These are phyloP conservation scores for Blastomussa wellsi DNA, from an alignment of 92 coral and sea anemone species.

Conservation along the genomic window DNA sequence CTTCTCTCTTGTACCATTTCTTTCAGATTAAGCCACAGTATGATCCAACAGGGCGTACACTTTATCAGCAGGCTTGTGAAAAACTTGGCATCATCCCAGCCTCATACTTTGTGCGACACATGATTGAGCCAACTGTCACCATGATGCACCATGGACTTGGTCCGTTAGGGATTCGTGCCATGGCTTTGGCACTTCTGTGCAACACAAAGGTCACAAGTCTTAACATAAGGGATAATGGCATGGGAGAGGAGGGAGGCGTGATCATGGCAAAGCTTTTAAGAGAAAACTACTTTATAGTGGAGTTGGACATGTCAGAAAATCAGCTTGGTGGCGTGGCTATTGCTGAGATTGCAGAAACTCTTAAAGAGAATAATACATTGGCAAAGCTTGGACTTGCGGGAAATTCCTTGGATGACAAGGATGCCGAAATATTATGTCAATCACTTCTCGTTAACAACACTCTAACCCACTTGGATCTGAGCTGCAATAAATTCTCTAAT, in stretches of 20 bases:
- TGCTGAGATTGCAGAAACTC: constrained; percentile 72
- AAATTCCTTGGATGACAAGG: constrained; percentile 71
- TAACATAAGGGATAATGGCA: constrained; percentile 87
- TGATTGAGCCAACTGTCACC: constrained; percentile 77
- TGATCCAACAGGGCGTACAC: constrained; percentile 79
- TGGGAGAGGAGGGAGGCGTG: constrained; percentile 85
- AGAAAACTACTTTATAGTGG: constrained; percentile 85
- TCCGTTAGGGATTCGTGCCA: constrained; percentile 80
- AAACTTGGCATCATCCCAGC: constrained; percentile 90
- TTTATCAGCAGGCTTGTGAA: constrained; percentile 81
- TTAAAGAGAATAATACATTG: constrained; percentile 67
- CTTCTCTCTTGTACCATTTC: not conserved
- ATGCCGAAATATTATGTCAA: constrained; percentile 63
- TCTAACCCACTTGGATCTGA: constrained; percentile 68
- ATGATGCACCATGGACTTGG: constrained; percentile 95
- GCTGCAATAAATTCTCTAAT: constrained; percentile 75
- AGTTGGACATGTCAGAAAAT: constrained; percentile 81
- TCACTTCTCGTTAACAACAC: constrained; percentile 69
- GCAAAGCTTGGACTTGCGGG: constrained; percentile 75
- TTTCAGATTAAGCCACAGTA: constrained; percentile 67
- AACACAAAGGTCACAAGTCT: constrained; percentile 80
- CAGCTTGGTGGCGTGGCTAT: constrained; percentile 62
- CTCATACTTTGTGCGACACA: constrained; percentile 88
- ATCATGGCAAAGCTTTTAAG: constrained; percentile 76
- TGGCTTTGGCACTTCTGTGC: constrained; percentile 71